phyloP scores from a whole-genome alignment of 2,113 vertebrate genomes.

The Pseudonaja textilis region DNA sequence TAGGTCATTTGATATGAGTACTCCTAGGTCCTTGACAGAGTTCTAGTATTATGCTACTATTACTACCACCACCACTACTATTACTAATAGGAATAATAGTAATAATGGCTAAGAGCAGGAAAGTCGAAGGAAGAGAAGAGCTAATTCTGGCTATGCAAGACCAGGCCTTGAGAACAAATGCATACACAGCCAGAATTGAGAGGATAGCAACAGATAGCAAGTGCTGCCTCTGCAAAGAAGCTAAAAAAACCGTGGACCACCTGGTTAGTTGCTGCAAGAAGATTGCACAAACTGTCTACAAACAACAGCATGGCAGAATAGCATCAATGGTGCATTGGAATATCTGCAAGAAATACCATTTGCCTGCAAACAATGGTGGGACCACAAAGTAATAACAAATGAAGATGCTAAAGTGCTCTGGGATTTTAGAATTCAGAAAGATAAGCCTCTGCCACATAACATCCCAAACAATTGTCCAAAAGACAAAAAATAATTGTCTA shows the following conservation, averaged over 20 bases:
- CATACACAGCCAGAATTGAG: too few relatives aligned
- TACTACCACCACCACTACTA: neutral
- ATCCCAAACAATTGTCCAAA: neutral
- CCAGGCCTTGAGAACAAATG: neutral
- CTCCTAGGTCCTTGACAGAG: too few relatives aligned
- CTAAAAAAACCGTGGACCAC: too few relatives aligned
- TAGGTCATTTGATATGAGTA: too few relatives aligned
- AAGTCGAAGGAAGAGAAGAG: neutral
- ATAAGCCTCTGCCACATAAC: neutral
- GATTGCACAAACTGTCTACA: too few relatives aligned
- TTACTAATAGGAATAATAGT: neutral
- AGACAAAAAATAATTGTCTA: neutral
- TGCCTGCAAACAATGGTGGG: neutral
- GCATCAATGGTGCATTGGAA: neutral
- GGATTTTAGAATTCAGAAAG: neutral
- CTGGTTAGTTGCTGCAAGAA: too few relatives aligned
- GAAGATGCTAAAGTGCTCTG: neutral
- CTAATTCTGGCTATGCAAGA: neutral
- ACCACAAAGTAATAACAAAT: neutral
- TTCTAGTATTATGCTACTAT: neutral
- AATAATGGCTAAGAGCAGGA: neutral
- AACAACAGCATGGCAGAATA: neutral
- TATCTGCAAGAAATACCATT: neutral
- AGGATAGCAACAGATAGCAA: too few relatives aligned
- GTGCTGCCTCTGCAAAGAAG: too few relatives aligned